Evolutionary conservation across 2,888 invertebrate genomes (phyloP), one percentile per base, ranked within the genome.

Genomic region (Thecophora atra): DNA sequence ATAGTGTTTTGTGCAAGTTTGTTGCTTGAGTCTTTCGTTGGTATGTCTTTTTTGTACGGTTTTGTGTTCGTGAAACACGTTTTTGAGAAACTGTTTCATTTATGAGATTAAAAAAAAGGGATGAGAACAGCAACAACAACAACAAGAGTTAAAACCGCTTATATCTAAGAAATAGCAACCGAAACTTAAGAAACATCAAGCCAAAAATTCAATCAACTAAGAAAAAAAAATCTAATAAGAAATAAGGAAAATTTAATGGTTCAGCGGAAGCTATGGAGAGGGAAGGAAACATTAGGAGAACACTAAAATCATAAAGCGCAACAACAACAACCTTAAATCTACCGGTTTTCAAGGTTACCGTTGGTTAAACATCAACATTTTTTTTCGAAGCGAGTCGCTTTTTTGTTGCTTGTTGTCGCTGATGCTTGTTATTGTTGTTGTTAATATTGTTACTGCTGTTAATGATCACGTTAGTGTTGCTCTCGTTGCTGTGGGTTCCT

Each of bases 301-400:
- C 54, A 54, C 19, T 11, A n/a, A 54, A 3, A 54, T 11, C 11
- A 54, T 21, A n/a, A 66, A 71, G 13, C 69, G 58, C 63, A 21
- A 30, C 42, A 67, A 67, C 24, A 71, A 58, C 44, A 69, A 51
- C 52, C 69, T 68, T 70, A 73, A 56, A 70, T 77, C 75, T 77
- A 77, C 78, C 76, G 77, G 78, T 78, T 77, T 77, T 78, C 78
- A 78, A 78, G 77, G 77, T 78, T 78, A 78, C 74, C 74, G 75
- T 71, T 63, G 72, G 47, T 67, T 73, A 71, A 71, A 68, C 70
- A 73, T 58, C 70, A 72, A 58, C 63, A 62, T 64, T 47, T 42
- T 54, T 15, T 47, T 17, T 47, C 72, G 60, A 68, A 28, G 2
- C 37, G 52, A 28, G 65, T 28, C 21, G 17, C 54, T 47, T 54